Conservation (phyloP, 2,113 vertebrate genomes). For the Equus quagga region DNA sequence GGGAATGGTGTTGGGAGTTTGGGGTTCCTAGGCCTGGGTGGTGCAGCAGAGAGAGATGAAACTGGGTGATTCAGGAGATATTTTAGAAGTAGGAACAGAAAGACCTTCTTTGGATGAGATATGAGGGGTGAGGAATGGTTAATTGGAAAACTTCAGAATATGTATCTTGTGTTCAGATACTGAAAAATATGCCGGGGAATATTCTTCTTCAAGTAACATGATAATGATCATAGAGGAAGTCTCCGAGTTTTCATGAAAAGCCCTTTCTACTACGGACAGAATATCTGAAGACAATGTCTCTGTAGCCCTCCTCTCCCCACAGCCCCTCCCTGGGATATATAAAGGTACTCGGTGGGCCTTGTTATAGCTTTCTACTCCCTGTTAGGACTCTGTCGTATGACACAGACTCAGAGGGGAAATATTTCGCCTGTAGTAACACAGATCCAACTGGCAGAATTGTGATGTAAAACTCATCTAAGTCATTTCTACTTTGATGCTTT, state of each 20-base stretch:
- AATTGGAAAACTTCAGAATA: background rate
- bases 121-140: background rate
- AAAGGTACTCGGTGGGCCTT: fast-evolving
- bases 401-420: background rate
- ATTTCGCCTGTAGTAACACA: background rate
- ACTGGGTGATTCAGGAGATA: too few relatives aligned
- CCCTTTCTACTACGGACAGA: too few relatives aligned
- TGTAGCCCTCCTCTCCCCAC: fast-evolving
- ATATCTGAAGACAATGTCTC: background rate
- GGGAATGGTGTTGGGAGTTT: background rate
- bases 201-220: background rate
- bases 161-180: background rate
- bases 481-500: background rate
- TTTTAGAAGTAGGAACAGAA: background rate
- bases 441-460: background rate
- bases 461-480: background rate
- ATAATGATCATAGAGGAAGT: background rate
- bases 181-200: background rate
- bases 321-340: background rate
- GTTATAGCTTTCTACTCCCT: background rate
- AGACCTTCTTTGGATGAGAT: background rate
- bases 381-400: too few relatives aligned
- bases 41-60: fast-evolving
- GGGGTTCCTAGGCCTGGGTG: fast-evolving
- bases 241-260: background rate